Evolutionary conservation across 2,888 invertebrate genomes (phyloP), one percentile per base, ranked within the genome.

Genomic region (Corythucha ciliata): DNA sequence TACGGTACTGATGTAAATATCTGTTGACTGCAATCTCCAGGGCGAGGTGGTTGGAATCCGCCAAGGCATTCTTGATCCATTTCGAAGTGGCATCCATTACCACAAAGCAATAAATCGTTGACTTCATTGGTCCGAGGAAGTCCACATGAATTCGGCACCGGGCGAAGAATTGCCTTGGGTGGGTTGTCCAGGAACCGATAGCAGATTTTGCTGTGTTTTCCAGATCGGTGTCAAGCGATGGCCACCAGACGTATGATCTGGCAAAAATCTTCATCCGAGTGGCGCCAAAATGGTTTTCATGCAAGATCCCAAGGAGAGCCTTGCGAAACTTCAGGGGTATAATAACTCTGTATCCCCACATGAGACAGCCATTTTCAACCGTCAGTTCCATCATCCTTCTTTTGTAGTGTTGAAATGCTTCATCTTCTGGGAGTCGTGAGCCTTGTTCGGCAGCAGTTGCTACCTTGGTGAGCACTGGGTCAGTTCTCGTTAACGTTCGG

Each of bases 241-340:
- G 29, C 29, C 29, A 29, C 29, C 29, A 29, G 29, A 29, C 7
- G 40, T 59, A 58, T 4, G 51, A 52, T 3, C 58, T 42, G 7
- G 60, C 58, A 14, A 56, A 44, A 34, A 52, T 54, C 52, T 59
- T 60, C 14, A 58, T 57, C 46, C 58, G 55, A 4, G 52, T 56
- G 5, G 60, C 48, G 1, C 58, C 58, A 10, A 57, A 29, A 39
- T 61, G 59, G 1, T 29, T 46, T 2, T 20, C 12, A 8, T 56
- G 54, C 10, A 54, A 29, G 40, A 32, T 24, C 12, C 46, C 6
- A 3, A 55, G 22, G n/a, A 55, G 37, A 12, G 8, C 16, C 14
- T 22, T 24, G 6, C 24, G 27, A 12, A 48, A 24, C 29, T 25
- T 42, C 16, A 18, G 21, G 4, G 50, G 53, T 18, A 55, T 34